These are phyloP conservation scores for Psylliodes chrysocephalus DNA, from an alignment of 2,888 invertebrate genomes.

Conservation along the genomic window DNA sequence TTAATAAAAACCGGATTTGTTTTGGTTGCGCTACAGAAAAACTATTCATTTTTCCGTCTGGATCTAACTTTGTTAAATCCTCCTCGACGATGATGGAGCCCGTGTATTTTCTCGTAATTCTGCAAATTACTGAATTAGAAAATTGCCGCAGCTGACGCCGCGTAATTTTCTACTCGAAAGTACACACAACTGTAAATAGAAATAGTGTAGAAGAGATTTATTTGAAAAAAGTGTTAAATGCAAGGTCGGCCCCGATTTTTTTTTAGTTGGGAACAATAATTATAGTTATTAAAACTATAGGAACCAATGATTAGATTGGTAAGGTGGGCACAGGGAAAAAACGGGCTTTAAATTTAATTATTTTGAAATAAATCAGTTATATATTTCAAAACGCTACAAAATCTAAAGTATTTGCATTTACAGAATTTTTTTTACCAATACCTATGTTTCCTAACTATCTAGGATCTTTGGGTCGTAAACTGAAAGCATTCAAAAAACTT, in stretches of 20 bases:
- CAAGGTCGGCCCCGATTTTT: neutral
- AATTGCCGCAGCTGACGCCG: slow-evolving; percentile 50
- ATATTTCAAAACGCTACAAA: too few relatives aligned
- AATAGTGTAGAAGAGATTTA: slow-evolving; percentile 46
- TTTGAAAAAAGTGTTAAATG: slow-evolving; percentile 42
- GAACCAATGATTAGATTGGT: too few relatives aligned
- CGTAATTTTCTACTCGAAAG: slow-evolving; percentile 49
- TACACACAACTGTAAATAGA: slow-evolving; percentile 50
- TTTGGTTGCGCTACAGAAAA: slow-evolving; percentile 12
- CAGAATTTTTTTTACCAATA: too few relatives aligned
- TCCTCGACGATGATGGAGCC: slow-evolving; percentile 8
- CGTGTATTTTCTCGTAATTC: slow-evolving; percentile 31
- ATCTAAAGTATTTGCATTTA: too few relatives aligned
- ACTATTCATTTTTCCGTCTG: slow-evolving; percentile 25
- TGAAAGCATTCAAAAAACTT: too few relatives aligned
- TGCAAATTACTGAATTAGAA: slow-evolving; percentile 50
- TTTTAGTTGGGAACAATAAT: too few relatives aligned
- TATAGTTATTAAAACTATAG: too few relatives aligned
- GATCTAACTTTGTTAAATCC: slow-evolving; percentile 24
- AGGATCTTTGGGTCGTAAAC: too few relatives aligned
- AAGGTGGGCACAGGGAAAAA: too few relatives aligned
- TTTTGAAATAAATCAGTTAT: too few relatives aligned
- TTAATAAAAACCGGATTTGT: slow-evolving; percentile 8
- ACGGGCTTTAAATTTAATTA: too few relatives aligned
- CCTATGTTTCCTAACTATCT: too few relatives aligned